Conservation (phyloP, 2,113 vertebrate genomes). For the Leptosomus discolor region DNA sequence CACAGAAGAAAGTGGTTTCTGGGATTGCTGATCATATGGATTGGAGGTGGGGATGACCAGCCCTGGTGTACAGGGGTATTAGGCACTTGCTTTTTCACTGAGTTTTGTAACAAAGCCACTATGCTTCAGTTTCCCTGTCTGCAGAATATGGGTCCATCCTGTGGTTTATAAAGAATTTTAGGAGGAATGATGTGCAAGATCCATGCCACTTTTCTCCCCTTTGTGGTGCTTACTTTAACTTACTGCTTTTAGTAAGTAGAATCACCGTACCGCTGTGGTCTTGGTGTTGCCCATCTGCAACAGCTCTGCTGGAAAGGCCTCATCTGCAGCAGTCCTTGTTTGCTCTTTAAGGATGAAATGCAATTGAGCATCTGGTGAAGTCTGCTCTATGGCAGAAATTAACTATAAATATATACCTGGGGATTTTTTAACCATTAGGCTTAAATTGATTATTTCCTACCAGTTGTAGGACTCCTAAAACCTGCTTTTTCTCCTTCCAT, state of each 20-base stretch:
- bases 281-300: not conserved
- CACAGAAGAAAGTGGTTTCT: not conserved
- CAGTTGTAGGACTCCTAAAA: not conserved
- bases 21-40: not conserved
- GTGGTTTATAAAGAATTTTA: not conserved
- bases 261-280: not conserved
- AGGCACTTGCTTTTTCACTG: not conserved
- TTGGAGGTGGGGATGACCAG: not conserved
- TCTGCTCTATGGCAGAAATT: not conserved
- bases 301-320: conserved; percentile 17
- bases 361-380: conserved; percentile 30
- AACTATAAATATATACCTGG: not conserved
- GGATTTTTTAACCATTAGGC: conserved; percentile 9
- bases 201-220: not conserved
- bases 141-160: not conserved
- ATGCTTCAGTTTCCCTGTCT: fast-evolving
- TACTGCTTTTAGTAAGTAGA: not conserved
- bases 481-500: not conserved
- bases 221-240: not conserved
- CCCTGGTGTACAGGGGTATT: not conserved
- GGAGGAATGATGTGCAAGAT: not conserved
- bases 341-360: conserved; percentile 15
- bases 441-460: conserved; percentile 2
- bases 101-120: not conserved
- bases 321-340: conserved; percentile 31